Evolutionary conservation across 92 coral and sea anemone species (phyloP), one percentile per base, ranked within the genome.

Genomic region (Galaxea fascicularis): DNA sequence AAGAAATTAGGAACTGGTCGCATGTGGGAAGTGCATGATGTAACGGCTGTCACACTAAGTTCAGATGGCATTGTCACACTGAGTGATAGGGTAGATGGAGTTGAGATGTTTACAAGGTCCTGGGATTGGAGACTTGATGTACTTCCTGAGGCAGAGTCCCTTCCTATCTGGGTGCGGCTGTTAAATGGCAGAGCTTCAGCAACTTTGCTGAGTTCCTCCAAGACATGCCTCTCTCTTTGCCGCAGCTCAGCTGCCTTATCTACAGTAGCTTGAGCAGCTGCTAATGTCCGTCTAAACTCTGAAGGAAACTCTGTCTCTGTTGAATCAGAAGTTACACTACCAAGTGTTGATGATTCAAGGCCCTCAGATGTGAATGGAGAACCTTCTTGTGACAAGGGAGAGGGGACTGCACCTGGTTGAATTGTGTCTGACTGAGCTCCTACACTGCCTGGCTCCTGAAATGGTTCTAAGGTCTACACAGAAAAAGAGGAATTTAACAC

Each of bases 241-340:
- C 85, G 25, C 30, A 81, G 20, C 26, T 81, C 76, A 10, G 85
- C 77, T 29, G 85, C 85, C 18, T 58, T 81, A 30, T 81, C 85
- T 18, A 57, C 85, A 2, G 85, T 81, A 0, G 56, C 76, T 21
- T 64, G 76, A 20, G 85, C 85, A 4, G 77, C 75, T 39, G 72
- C 77, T 10, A 81, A 54, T 20, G 85, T 81, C n/a, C 58, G 45
- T 69, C 20, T 31, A 26, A 81, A 81, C 22, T 86, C 90, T 18
- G 93, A 90, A 21, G 70, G 78, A 9, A 82, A 67, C 27, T 15
- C 75, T 17, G 29, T 80, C 47, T 73, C 85, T 5, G 86, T 56
- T 54, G 82, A 88, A 82, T 84, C 69, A 0, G 87, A 90, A 27
- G 88, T 86, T 41, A 76, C 85, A 49, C 84, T 77, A 5, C 85